A percentile compares a stretch with the other conserved stretches of the same genome.
These are phyloP conservation scores for Drosophila miranda DNA, from an alignment of 1,140 invertebrate species.

Conservation along the genomic window DNA sequence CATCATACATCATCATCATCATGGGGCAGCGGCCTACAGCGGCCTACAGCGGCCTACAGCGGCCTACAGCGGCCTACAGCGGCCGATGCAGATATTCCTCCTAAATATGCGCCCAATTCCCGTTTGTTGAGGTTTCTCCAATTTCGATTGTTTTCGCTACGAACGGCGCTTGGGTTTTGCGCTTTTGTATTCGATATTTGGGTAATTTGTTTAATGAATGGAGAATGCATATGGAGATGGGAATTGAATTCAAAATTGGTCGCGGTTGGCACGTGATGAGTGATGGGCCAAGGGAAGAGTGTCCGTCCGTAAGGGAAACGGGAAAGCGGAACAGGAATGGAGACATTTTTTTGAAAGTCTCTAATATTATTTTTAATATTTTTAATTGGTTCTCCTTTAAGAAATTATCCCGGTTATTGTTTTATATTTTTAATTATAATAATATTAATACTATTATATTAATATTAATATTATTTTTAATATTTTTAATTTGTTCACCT, in stretches of 20 bases:
- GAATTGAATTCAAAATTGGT: conserved; percentile 16
- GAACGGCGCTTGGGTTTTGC: conserved; percentile 13
- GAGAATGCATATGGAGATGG: conserved; percentile 5
- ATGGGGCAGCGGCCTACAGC: conserved; percentile 3
- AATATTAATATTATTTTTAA: no score
- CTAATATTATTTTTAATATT: no score
- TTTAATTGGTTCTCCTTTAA: no score
- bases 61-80: not conserved
- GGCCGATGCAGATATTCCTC: conserved; percentile 17
- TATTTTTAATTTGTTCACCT: no score
- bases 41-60: not conserved
- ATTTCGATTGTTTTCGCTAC: conserved; percentile 19
- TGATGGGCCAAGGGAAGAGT: conserved; percentile 8
- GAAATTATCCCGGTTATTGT: no score
- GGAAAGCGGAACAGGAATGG: no score
- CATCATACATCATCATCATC: conserved; percentile 79
- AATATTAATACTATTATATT: no score
- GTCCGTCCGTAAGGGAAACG: not conserved
- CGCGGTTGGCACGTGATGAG: conserved; percentile 44
- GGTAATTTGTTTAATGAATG: conserved; percentile 66
- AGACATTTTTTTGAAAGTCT: no score
- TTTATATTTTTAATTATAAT: no score
- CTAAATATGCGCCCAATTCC: conserved; percentile 19
- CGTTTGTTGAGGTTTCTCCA: conserved; percentile 45
- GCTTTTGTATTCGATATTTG: conserved; percentile 30